phyloP scores from a whole-genome alignment of 2,797 vertebrate species.

The Argentina silus region DNA sequence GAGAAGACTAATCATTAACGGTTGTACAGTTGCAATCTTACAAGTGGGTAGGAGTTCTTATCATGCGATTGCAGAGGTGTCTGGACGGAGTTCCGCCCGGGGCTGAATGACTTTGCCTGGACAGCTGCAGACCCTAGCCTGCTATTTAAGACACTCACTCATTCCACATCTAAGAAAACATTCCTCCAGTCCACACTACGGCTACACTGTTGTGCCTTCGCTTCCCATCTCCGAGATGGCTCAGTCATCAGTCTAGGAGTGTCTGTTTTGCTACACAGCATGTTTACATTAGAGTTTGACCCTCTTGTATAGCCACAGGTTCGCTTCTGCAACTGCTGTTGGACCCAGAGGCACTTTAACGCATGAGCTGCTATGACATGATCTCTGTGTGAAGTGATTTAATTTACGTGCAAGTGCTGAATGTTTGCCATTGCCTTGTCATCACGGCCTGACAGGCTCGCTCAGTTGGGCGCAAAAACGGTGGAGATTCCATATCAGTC shows the following conservation, averaged over 20 bases:
- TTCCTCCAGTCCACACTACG: neutral
- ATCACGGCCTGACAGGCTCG: conserved; percentile 26
- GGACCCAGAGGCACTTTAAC: neutral
- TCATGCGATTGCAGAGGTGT: neutral
- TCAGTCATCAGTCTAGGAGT: neutral
- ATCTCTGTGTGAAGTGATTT: conserved; percentile 6
- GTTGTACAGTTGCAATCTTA: too few relatives aligned
- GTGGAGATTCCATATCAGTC: conserved; percentile 13
- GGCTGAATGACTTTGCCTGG: neutral
- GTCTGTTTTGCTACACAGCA: neutral
- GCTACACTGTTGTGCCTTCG: neutral
- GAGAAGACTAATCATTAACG: too few relatives aligned
- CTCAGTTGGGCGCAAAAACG: conserved; percentile 13
- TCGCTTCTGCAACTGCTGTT: neutral
- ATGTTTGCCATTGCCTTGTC: conserved; percentile 25
- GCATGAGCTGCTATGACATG: conserved; percentile 20
- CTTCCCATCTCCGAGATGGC: neutral
- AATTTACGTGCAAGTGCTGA: conserved; percentile 27
- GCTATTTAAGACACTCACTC: conserved; percentile 19
- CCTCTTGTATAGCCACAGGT: neutral
- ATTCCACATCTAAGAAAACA: conserved; percentile 12
- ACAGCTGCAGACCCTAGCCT: conserved; percentile 19
- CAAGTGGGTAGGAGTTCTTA: too few relatives aligned
- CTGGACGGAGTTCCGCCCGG: neutral
- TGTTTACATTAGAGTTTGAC: neutral